Evolutionary conservation across 2,113 vertebrate genomes (phyloP).

Genomic region (Burhinus bistriatus): DNA sequence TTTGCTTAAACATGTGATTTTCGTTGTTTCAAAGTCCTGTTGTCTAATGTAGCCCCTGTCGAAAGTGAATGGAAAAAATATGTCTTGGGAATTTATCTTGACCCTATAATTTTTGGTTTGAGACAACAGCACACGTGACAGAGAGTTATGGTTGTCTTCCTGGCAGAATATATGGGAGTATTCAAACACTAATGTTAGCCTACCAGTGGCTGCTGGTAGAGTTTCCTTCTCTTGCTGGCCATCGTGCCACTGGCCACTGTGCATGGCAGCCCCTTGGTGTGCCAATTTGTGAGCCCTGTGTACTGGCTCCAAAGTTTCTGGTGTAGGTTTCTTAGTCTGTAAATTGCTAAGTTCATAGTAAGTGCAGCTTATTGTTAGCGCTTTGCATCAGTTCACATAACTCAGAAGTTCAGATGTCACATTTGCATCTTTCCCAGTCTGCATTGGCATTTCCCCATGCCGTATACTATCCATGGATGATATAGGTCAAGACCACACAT

Average conservation of each 20-base stretch:
- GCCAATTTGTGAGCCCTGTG: accelerated
- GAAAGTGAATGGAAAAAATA: neutral
- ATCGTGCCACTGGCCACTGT: too few species aligned
- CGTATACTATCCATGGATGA: neutral
- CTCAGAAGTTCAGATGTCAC: neutral
- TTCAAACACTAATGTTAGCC: neutral
- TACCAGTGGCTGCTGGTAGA: neutral
- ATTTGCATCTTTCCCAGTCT: neutral
- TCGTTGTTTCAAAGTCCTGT: neutral
- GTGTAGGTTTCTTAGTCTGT: neutral
- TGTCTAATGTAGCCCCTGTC: neutral
- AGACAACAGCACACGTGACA: neutral
- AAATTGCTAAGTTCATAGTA: neutral
- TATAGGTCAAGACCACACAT: neutral
- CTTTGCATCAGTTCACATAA: neutral
- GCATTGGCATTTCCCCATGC: neutral
- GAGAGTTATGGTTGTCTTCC: neutral
- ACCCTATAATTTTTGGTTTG: neutral
- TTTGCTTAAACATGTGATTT: neutral
- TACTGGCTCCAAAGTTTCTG: neutral
- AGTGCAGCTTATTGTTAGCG: accelerated
- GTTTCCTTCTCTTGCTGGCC: neutral
- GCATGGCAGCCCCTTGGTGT: neutral
- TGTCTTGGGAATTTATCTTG: neutral
- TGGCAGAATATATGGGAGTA: neutral